Percentiles rank a stretch among this genome's conserved stretches.
Evolutionary conservation across 2,888 invertebrate species (phyloP).

Genomic region (Autographa pulchrina): DNA sequence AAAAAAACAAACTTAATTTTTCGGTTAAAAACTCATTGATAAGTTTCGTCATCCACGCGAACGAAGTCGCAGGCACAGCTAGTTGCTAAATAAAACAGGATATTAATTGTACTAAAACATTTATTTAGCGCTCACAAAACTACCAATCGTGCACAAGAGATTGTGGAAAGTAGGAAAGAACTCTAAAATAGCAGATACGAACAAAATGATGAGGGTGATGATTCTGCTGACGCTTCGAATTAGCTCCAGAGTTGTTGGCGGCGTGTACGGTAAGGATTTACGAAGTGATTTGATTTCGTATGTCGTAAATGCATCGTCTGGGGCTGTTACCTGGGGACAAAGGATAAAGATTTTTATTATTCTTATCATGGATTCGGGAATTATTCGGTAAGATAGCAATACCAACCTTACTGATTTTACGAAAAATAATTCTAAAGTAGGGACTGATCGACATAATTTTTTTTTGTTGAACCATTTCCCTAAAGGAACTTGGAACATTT

Average conservation of each 20-base stretch:
- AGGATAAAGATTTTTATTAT: neutral
- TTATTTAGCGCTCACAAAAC: slow-evolving; percentile 61
- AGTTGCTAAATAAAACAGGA: neutral
- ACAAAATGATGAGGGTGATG: slow-evolving; percentile 68
- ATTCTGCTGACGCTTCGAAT: slow-evolving; percentile 72
- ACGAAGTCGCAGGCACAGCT: too few relatives aligned
- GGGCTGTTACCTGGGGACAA: slow-evolving; percentile 76
- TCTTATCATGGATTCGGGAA: neutral
- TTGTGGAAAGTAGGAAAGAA: slow-evolving; percentile 74
- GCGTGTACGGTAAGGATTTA: slow-evolving; percentile 66
- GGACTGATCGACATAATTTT: too few relatives aligned
- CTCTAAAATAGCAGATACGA: slow-evolving; percentile 71
- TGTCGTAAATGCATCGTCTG: slow-evolving; percentile 60
- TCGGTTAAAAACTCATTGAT: too few relatives aligned
- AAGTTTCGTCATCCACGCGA: too few relatives aligned
- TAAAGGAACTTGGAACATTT: too few relatives aligned
- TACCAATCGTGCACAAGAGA: slow-evolving; percentile 58
- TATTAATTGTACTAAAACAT: neutral
- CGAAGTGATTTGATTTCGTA: slow-evolving; percentile 72
- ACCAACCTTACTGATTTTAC: too few relatives aligned
- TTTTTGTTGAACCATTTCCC: too few relatives aligned
- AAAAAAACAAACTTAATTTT: too few relatives aligned
- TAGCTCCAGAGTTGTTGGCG: slow-evolving; percentile 65
- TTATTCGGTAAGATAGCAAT: too few relatives aligned
- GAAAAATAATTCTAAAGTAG: too few relatives aligned